Conservation (phyloP, 2,888 invertebrate species). For the Eudasyphora cyanicolor region DNA sequence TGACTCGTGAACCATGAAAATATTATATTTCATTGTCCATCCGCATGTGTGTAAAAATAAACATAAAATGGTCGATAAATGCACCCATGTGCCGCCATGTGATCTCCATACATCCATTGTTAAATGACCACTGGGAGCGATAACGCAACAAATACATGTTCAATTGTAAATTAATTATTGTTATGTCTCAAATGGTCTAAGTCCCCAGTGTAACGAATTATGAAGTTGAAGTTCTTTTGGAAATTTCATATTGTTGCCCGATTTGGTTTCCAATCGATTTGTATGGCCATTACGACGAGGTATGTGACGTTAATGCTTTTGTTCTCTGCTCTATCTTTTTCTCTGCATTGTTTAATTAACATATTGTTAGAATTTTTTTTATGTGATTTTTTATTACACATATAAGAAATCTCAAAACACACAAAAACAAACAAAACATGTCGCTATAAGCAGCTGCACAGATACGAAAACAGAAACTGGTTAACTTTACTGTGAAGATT, state of each 20-base stretch:
- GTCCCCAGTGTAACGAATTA: constrained; percentile 15
- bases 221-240: neutral
- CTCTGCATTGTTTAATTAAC: constrained; percentile 27
- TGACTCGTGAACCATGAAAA: constrained; percentile 1
- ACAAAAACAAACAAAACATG: neutral
- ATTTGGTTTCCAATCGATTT: neutral
- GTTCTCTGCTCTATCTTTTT: neutral
- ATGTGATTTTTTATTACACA: constrained; percentile 26
- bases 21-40: neutral
- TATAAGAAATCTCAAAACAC: neutral
- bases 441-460: constrained; percentile 27
- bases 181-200: neutral
- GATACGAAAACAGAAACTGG: constrained; percentile 16
- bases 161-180: constrained; percentile 13
- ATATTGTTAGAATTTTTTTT: constrained; percentile 16
- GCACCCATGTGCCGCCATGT: neutral
- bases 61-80: constrained; percentile 5
- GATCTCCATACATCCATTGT: neutral
- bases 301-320: constrained; percentile 14
- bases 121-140: neutral
- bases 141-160: neutral
- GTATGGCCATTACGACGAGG: neutral
- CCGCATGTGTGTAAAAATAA: constrained; percentile 2
- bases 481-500: neutral
- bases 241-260: neutral